Percentiles rank a stretch among this genome's conserved stretches.
phyloP scores from a whole-genome alignment of 2,113 vertebrate species.

The Toxotes jaculatrix region DNA sequence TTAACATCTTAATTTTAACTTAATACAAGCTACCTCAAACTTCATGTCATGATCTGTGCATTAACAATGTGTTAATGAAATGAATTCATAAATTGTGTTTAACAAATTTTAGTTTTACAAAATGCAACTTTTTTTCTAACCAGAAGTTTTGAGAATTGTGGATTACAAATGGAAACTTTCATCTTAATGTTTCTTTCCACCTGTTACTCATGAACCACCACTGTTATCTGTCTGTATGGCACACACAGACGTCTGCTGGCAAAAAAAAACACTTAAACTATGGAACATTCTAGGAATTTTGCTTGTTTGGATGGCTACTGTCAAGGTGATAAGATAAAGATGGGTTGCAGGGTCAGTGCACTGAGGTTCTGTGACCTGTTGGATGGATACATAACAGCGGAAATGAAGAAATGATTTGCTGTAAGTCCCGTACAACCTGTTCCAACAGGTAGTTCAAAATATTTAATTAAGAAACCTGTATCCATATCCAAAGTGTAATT shows the following conservation, averaged over 20 bases:
- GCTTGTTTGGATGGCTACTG: slow-evolving; percentile 10
- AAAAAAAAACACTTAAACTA: slow-evolving; percentile 23
- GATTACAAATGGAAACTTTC: background rate
- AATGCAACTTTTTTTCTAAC: background rate
- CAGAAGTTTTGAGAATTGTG: background rate
- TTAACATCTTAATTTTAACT: too few relatives aligned
- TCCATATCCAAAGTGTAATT: background rate
- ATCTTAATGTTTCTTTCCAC: background rate
- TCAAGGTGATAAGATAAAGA: slow-evolving; percentile 58
- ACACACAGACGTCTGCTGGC: background rate
- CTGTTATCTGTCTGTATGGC: slow-evolving; percentile 22
- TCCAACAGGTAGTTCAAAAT: too few relatives aligned
- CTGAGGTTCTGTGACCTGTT: slow-evolving; percentile 11
- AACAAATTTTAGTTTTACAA: background rate
- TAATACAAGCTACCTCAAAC: background rate
- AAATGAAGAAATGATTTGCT: background rate
- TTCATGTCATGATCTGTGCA: too few relatives aligned
- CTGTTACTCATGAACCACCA: background rate
- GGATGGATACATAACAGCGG: background rate
- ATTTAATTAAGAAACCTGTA: too few relatives aligned
- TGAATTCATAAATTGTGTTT: background rate
- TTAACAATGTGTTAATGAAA: background rate
- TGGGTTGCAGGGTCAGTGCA: slow-evolving; percentile 23
- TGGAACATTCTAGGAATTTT: slow-evolving; percentile 51
- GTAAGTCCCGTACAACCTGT: background rate